A percentile compares a stretch with the other conserved stretches of the same genome.
phyloP scores from a whole-genome alignment of 2,888 invertebrate genomes.

The Drosophila trichaetosa region DNA sequence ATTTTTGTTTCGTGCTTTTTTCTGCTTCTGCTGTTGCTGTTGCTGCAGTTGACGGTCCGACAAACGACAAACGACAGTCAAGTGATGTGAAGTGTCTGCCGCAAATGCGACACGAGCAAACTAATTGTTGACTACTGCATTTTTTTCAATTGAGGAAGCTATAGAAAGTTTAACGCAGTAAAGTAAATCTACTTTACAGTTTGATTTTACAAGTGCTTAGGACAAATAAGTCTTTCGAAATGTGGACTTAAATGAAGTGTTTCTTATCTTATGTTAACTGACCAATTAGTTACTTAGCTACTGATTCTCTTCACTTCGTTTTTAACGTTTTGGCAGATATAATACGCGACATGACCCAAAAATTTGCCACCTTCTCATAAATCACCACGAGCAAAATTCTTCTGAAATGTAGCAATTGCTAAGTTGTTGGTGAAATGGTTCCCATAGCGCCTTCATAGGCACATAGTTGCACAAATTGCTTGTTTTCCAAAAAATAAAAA shows the following conservation, averaged over 20 bases:
- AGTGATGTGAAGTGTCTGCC: slow-evolving; percentile 65
- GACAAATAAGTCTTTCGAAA: background rate
- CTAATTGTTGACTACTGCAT: slow-evolving; percentile 65
- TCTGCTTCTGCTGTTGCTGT: slow-evolving; percentile 23
- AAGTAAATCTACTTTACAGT: background rate
- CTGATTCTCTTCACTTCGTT: background rate
- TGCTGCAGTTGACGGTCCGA: slow-evolving; percentile 47
- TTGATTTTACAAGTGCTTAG: background rate
- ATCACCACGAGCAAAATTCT: slow-evolving; percentile 49
- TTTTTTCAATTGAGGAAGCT: slow-evolving; percentile 42
- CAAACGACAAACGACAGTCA: slow-evolving; percentile 55
- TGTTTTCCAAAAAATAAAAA: slow-evolving; percentile 59
- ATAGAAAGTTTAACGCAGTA: slow-evolving; percentile 23
- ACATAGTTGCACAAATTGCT: slow-evolving; percentile 72
- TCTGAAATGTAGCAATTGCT: slow-evolving; percentile 37
- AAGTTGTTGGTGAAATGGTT: slow-evolving; percentile 66
- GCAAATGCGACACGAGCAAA: slow-evolving; percentile 66
- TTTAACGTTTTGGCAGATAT: background rate
- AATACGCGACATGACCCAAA: slow-evolving; percentile 39
- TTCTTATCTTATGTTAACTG: background rate
- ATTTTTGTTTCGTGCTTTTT: slow-evolving; percentile 39
- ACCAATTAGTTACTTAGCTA: background rate
- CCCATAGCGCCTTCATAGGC: slow-evolving; percentile 67
- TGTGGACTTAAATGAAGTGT: background rate
- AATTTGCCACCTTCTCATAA: slow-evolving; percentile 59